Evolutionary conservation across 2,888 invertebrate species (phyloP).

Genomic region (Hipparchia sbordonii): DNA sequence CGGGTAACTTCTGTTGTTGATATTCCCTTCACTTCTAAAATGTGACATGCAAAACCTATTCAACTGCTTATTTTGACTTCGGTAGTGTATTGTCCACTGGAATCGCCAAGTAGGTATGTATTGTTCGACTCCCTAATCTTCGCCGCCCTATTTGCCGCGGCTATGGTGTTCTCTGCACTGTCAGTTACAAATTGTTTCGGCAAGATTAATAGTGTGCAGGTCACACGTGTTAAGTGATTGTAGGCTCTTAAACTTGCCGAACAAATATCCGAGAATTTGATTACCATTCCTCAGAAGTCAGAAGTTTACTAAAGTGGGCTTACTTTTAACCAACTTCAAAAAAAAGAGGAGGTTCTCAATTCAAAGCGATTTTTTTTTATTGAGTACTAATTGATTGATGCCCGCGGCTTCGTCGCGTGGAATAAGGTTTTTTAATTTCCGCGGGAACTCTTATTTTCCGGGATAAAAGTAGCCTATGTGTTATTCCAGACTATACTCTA

Average conservation of each 20-base stretch:
- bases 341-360: too few species aligned
- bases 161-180: constrained; percentile 5
- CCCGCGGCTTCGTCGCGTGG: too few species aligned
- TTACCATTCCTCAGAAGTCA: constrained; percentile 3
- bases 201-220: constrained; percentile 19
- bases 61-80: constrained; percentile 5
- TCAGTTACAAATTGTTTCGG: constrained; percentile 26
- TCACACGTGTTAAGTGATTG: constrained; percentile 23
- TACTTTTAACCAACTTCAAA: background rate
- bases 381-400: too few species aligned
- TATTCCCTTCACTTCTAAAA: background rate
- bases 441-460: too few species aligned
- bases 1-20: background rate
- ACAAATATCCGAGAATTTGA: constrained; percentile 5
- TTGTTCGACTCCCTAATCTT: constrained; percentile 23
- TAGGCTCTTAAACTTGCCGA: constrained; percentile 15
- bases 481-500: too few species aligned
- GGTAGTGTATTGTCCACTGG: constrained; percentile 3
- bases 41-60: constrained; percentile 5
- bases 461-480: too few species aligned
- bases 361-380: too few species aligned
- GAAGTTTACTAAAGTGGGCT: constrained; percentile 6
- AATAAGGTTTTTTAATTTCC: too few species aligned
- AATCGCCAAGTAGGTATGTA: background rate
- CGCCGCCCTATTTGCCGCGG: constrained; percentile 17